phyloP scores from a whole-genome alignment of 2,113 vertebrate genomes.

The Rattus norvegicus region GRCr8 NC_086021.1:125154001-125154500 shows the following conservation, averaged over 20 bases:
- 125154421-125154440: background rate
- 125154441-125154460: background rate
- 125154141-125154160: no score
- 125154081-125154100: background rate
- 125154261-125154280: background rate
- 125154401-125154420: background rate
- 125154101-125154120: background rate
- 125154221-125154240: background rate
- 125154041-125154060: background rate
- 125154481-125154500: background rate
- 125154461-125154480: background rate
- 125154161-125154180: no score
- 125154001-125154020: background rate
- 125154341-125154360: background rate
- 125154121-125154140: no score
- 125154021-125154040: background rate
- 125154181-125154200: background rate
- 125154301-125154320: background rate
- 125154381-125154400: background rate
- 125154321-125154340: background rate
- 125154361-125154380: background rate
- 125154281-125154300: background rate
- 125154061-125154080: background rate
- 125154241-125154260: background rate
- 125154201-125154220: background rate